phyloP scores from a whole-genome alignment of 2,113 vertebrate genomes.

The Cathartes aura region DNA sequence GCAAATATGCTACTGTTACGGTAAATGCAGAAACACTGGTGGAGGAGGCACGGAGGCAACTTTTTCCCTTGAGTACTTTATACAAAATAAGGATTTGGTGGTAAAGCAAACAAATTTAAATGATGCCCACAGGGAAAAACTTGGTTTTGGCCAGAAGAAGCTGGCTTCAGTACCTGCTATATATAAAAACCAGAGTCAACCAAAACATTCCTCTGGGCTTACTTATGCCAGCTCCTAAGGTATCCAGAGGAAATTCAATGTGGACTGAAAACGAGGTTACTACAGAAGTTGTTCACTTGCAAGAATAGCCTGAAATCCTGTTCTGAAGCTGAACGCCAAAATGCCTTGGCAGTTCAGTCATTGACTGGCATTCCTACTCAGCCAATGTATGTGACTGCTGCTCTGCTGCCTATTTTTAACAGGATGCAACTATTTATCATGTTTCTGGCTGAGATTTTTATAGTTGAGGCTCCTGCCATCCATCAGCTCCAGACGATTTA shows the following conservation, averaged over 20 bases:
- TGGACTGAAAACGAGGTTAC: neutral
- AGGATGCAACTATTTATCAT: constrained; percentile 50
- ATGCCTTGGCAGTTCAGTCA: constrained; percentile 11
- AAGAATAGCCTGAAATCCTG: neutral
- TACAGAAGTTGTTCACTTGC: neutral
- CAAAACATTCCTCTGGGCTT: constrained; percentile 29
- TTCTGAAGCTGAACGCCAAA: neutral
- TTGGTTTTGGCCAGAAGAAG: constrained; percentile 47
- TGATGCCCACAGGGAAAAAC: constrained; percentile 17
- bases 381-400: constrained; percentile 1
- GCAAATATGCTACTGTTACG: constrained; percentile 3
- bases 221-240: constrained; percentile 1
- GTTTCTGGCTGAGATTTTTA: constrained; percentile 53
- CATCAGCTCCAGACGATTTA: constrained; percentile 26
- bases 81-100: constrained; percentile 53
- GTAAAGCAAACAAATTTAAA: constrained; percentile 59
- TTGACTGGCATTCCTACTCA: constrained; percentile 6
- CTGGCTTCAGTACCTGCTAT: neutral
- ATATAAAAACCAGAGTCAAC: constrained; percentile 37
- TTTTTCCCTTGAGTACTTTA: constrained; percentile 4
- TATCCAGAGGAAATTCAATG: neutral
- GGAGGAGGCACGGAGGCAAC: neutral
- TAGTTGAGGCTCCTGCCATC: constrained; percentile 39
- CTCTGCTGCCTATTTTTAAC: constrained; percentile 45
- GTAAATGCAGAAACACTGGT: neutral